Evolutionary conservation across 2,113 vertebrate species (phyloP).

Genomic region (Electrona antarctica): DNA sequence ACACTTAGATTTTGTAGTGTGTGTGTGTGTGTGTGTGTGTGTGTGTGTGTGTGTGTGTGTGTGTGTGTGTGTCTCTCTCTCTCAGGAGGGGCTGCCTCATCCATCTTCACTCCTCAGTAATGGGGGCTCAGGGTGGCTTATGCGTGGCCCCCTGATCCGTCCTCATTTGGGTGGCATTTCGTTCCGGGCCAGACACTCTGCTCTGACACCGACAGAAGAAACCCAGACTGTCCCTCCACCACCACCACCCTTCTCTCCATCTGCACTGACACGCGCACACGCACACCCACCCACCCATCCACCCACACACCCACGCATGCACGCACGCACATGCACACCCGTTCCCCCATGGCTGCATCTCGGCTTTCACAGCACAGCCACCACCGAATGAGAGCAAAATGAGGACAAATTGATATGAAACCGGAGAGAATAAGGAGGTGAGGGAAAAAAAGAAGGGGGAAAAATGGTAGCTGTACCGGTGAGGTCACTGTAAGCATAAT

Average conservation of each 20-base stretch:
- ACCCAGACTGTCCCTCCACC: slow-evolving; percentile 42
- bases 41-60: not conserved
- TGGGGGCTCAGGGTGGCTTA: slow-evolving; percentile 72
- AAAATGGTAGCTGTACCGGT: too few relatives aligned
- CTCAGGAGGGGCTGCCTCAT: slow-evolving; percentile 71
- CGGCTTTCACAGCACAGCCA: slow-evolving; percentile 50
- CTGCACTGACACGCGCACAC: slow-evolving; percentile 13
- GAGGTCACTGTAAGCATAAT: too few relatives aligned
- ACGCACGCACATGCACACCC: not conserved
- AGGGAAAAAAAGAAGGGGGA: too few relatives aligned
- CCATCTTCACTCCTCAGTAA: slow-evolving; percentile 75
- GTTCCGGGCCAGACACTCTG: slow-evolving; percentile 73
- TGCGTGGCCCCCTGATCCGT: slow-evolving; percentile 73
- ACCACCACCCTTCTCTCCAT: not conserved
- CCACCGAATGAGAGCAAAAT: slow-evolving; percentile 66
- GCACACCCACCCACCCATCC: too few relatives aligned
- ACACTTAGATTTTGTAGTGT: not conserved
- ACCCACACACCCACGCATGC: too few relatives aligned
- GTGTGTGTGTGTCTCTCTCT: slow-evolving; percentile 24
- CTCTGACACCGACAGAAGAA: slow-evolving; percentile 59
- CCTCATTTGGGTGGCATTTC: slow-evolving; percentile 82
- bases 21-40: not conserved
- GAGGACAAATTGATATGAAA: slow-evolving; percentile 78
- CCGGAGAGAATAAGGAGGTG: slow-evolving; percentile 42
- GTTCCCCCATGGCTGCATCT: slow-evolving; percentile 45